These are phyloP conservation scores for Eumaeus atala DNA, from an alignment of 1,140 invertebrate genomes.

Conservation along the genomic window DNA sequence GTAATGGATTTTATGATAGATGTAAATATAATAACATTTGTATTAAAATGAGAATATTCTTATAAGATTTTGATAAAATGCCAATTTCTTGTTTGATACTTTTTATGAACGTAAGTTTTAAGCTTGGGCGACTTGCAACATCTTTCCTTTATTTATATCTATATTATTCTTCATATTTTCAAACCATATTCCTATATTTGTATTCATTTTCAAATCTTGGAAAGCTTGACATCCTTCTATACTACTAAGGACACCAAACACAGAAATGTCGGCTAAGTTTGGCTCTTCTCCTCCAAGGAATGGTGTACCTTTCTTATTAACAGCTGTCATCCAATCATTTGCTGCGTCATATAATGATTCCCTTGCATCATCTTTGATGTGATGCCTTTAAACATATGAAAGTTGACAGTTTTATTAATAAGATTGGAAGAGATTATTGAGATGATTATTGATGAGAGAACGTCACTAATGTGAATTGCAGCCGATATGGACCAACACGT, in stretches of 20 bases:
- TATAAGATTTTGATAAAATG: no score
- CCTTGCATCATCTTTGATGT: constrained; percentile 91
- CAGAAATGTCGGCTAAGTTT: constrained; percentile 93
- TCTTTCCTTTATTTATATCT: constrained; percentile 36
- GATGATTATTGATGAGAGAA: no score
- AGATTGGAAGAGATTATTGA: no score
- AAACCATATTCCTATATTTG: constrained; percentile 51
- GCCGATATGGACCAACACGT: no score
- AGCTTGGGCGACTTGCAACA: constrained; percentile 26
- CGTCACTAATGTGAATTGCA: no score
- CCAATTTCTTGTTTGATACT: not conserved
- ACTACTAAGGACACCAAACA: constrained; percentile 94
- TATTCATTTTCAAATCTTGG: constrained; percentile 79
- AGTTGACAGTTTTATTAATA: constrained; percentile 9
- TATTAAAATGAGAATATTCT: no score
- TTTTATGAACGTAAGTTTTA: constrained; percentile 3
- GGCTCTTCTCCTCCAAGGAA: constrained; percentile 92
- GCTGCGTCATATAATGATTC: constrained; percentile 92
- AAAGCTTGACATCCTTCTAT: constrained; percentile 97
- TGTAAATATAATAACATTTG: no score
- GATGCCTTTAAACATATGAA: constrained; percentile 77
- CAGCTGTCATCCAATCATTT: constrained; percentile 83
- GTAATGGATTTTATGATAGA: constrained; percentile 77
- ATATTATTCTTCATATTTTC: constrained; percentile 47
- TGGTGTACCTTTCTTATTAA: constrained; percentile 80